phyloP scores from a whole-genome alignment of 2,113 vertebrate genomes.

The Notothenia rossii region DNA sequence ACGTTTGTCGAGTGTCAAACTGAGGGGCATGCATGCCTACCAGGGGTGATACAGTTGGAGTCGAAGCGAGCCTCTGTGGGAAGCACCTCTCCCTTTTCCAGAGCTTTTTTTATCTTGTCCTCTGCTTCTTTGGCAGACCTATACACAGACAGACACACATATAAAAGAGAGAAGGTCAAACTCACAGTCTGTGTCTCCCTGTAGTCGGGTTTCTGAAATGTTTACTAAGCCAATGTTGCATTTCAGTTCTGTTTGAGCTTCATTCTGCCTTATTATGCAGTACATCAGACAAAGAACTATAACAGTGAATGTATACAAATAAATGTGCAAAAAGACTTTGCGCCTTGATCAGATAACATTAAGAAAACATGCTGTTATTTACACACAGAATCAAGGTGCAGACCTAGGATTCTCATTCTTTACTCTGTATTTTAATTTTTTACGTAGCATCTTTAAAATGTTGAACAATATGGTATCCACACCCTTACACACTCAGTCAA shows the following conservation, averaged over 20 bases:
- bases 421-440: no score
- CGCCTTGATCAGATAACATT: no score
- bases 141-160: slow-evolving; percentile 30
- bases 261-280: not conserved
- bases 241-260: not conserved
- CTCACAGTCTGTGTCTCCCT: slow-evolving; percentile 1
- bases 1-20: not conserved
- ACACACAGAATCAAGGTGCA: no score
- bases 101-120: slow-evolving; percentile 97
- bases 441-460: no score
- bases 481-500: no score
- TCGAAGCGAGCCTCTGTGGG: slow-evolving; percentile 97
- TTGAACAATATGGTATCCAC: no score
- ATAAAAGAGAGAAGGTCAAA: slow-evolving; percentile 36
- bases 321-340: no score
- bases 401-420: no score
- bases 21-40: slow-evolving; percentile 72
- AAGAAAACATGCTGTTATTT: no score
- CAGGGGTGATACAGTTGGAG: slow-evolving; percentile 98
- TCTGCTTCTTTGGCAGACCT: slow-evolving; percentile 99
- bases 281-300: not conserved
- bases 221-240: slow-evolving; percentile 15
- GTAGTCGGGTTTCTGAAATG: not conserved
- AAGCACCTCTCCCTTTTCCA: slow-evolving; percentile 97
- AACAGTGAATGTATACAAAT: not conserved